Percentiles rank a stretch among this genome's conserved stretches.
Conservation (phyloP, 2,797 vertebrate species). For the Spinus olivaceus region DNA sequence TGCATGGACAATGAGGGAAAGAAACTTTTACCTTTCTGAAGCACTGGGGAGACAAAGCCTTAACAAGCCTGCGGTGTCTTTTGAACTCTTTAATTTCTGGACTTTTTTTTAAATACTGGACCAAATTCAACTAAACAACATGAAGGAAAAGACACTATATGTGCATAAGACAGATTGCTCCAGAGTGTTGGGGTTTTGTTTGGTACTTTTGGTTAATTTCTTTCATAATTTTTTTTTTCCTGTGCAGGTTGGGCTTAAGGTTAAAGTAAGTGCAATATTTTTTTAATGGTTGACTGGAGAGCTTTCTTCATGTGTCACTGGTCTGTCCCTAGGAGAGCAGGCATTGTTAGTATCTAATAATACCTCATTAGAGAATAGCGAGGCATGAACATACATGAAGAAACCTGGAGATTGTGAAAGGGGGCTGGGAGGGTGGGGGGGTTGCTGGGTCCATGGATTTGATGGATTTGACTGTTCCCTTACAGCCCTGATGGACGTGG, state of each 20-base stretch:
- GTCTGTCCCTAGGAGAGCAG: slow-evolving; percentile 55
- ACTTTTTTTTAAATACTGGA: slow-evolving; percentile 71
- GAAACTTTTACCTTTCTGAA: slow-evolving; percentile 61
- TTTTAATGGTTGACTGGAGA: slow-evolving; percentile 64
- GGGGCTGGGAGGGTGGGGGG: not conserved
- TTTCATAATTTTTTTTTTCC: not conserved
- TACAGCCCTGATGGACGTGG: not conserved
- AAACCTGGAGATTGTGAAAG: not conserved
- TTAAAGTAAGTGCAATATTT: slow-evolving; percentile 77
- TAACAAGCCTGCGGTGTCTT: slow-evolving; percentile 84
- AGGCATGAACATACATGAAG: slow-evolving; percentile 50
- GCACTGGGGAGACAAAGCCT: slow-evolving; percentile 83
- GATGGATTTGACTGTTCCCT: not conserved
- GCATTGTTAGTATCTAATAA: slow-evolving; percentile 61
- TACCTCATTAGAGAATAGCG: slow-evolving; percentile 64
- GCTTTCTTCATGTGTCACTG: slow-evolving; percentile 54
- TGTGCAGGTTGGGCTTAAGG: slow-evolving; percentile 68
- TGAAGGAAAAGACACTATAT: slow-evolving; percentile 37
- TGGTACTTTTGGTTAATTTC: not conserved
- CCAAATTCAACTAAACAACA: slow-evolving; percentile 63
- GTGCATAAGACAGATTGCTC: slow-evolving; percentile 31
- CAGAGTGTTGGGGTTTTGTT: not conserved
- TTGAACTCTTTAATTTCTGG: slow-evolving; percentile 73
- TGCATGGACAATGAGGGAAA: slow-evolving; percentile 28
- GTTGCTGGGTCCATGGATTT: not conserved